Conservation (phyloP, 2,888 invertebrate genomes). For the Odontocerum albicorne region DNA sequence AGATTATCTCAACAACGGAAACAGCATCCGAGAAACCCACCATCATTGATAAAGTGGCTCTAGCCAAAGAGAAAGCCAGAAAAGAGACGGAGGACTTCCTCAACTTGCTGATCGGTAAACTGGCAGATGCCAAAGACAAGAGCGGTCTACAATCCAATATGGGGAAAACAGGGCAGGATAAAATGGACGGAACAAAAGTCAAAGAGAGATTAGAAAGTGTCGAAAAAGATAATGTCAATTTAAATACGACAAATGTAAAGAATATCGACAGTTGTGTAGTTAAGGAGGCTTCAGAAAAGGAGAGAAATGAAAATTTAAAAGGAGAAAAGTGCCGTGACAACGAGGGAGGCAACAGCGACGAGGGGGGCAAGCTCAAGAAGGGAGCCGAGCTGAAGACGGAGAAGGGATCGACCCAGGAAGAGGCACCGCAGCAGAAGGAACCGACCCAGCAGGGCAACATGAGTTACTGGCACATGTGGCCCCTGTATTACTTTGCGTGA, state of each 20-base stretch:
- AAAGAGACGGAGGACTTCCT: conserved; percentile 27
- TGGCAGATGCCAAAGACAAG: no score
- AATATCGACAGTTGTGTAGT: background rate
- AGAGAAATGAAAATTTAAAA: background rate
- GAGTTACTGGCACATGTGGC: conserved; percentile 33
- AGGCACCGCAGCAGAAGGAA: conserved; percentile 5
- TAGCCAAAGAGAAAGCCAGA: background rate
- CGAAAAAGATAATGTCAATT: background rate
- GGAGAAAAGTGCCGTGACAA: background rate
- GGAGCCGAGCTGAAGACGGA: background rate
- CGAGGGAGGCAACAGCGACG: background rate
- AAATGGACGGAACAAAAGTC: background rate
- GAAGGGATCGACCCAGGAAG: conserved; percentile 2
- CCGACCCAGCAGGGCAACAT: background rate
- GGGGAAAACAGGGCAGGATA: background rate
- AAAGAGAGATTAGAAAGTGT: background rate
- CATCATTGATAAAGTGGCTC: background rate
- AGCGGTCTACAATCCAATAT: background rate
- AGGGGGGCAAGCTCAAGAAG: background rate
- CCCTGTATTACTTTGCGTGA: conserved; percentile 34
- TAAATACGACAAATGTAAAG: background rate
- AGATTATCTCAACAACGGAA: no score
- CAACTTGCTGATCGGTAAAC: conserved; percentile 12
- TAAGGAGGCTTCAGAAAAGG: background rate
- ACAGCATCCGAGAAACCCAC: background rate